phyloP scores from a whole-genome alignment of 2,888 invertebrate species.

The Furcula furcula region DNA sequence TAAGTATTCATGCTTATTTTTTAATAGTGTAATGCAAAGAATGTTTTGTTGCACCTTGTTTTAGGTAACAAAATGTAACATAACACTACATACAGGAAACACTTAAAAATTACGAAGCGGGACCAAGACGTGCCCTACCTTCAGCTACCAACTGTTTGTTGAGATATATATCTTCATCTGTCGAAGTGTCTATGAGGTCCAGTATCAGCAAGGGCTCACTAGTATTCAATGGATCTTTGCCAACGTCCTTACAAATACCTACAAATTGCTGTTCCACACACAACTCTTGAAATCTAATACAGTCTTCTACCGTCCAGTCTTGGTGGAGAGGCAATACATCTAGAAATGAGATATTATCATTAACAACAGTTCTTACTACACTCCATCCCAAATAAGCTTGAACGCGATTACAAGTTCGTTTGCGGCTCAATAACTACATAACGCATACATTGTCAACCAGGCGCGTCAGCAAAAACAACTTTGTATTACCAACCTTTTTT shows the following conservation, averaged over 20 bases:
- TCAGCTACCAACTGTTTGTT: slow-evolving; percentile 84
- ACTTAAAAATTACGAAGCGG: slow-evolving; percentile 32
- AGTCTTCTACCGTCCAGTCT: slow-evolving; percentile 89
- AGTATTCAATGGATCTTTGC: slow-evolving; percentile 82
- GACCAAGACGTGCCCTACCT: slow-evolving; percentile 77
- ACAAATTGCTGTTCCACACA: slow-evolving; percentile 87
- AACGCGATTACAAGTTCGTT: too few relatives aligned
- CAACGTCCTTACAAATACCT: slow-evolving; percentile 84
- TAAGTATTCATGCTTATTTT: too few relatives aligned
- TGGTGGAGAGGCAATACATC: slow-evolving; percentile 79
- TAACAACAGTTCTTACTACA: too few relatives aligned
- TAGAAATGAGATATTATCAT: slow-evolving; percentile 29
- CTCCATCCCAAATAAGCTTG: too few relatives aligned
- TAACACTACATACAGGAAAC: slow-evolving; percentile 11
- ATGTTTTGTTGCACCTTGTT: slow-evolving; percentile 33
- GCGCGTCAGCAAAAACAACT: too few relatives aligned
- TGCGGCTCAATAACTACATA: too few relatives aligned
- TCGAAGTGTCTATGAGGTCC: slow-evolving; percentile 87
- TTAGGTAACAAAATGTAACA: slow-evolving; percentile 17
- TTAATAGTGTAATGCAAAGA: too few relatives aligned
- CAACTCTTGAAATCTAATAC: slow-evolving; percentile 86
- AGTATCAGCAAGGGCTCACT: slow-evolving; percentile 84
- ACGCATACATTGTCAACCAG: too few relatives aligned
- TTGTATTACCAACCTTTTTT: too few relatives aligned
- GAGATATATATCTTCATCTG: slow-evolving; percentile 85